Base-by-base conservation (phyloP, 2,888 invertebrate species). In the Syrista parreyssii region DNA sequence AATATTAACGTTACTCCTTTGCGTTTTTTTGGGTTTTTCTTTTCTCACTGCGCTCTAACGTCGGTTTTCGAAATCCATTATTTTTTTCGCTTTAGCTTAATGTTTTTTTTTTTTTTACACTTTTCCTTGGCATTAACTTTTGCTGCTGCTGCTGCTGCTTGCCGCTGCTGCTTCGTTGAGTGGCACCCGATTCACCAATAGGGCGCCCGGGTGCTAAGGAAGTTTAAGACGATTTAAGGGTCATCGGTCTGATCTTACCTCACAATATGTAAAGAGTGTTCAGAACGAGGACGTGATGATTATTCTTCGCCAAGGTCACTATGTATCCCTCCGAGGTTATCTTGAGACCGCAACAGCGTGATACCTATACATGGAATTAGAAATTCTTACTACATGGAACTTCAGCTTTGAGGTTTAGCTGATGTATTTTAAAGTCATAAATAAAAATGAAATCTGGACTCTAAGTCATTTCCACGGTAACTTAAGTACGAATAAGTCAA, bases 311-410 rank as follows among this genome's bases (percentile, higher is more conserved):
- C 93, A 99, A 93, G 84, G 98, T 98, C 86, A 98, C 97, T 88
- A 98, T 97, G 92, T 97, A 98, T 86, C 98, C 98, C 92, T 98
- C 98, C 32, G 97, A 97, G 79, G 98, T 98, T 89, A 99, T 98
- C 93, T 98, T 98, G 90, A 99, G 94, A 83, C 98, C 98, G 92
- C 98, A 99, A 94, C 98, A 99, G 89, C 98, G 97, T 84, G 98
- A 98, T 83, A 99, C 98, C 97, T 98, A 93, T 4, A n/a, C 82
- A 81, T 78, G 82, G 80, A 76, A 80, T 69, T 78, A 68, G 34
- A 73, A 74, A 75, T 71, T 69, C 0, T 32, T 31, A 69, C 31
- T n/a, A 12, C 69, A 31, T 11, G 30, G 30, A 69, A 3, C 30
- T 30, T 15, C 15, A 40, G 40, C 4, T 4, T 15, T 15, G 15